phyloP scores from a whole-genome alignment of 2,888 invertebrate genomes.

The Drosophila nr. fundita region DNA sequence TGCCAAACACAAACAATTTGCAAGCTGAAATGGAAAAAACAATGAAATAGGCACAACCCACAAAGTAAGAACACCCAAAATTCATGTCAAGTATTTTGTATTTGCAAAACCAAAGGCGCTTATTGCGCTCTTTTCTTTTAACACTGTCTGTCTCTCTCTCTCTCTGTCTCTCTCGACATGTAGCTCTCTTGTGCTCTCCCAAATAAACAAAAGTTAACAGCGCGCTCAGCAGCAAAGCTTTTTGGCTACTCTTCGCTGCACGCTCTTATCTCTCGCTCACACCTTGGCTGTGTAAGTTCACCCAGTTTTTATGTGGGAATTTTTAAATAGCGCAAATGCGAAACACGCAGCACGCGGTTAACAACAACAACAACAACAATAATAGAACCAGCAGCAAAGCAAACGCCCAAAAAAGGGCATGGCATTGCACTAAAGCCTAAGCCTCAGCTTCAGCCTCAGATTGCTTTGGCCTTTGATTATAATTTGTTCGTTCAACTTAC shows the following conservation, averaged over 20 bases:
- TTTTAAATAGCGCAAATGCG: constrained; percentile 55
- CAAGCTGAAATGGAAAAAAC: constrained; percentile 20
- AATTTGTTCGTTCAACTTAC: constrained; percentile 50
- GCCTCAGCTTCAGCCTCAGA: constrained; percentile 5
- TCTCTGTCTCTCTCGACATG: not conserved
- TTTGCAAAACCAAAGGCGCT: constrained; percentile 49
- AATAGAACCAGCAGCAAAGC: constrained; percentile 46
- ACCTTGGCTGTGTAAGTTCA: constrained; percentile 60
- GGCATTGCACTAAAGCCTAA: constrained; percentile 44
- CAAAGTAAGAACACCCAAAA: constrained; percentile 24
- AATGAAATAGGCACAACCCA: constrained; percentile 3
- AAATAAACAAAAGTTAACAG: constrained; percentile 57
- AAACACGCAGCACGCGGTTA: constrained; percentile 68
- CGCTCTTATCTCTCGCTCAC: constrained; percentile 34
- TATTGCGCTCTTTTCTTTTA: constrained; percentile 22
- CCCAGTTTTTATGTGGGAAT: constrained; percentile 65
- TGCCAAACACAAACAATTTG: constrained; percentile 66
- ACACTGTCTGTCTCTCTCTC: not conserved
- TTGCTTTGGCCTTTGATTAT: constrained; percentile 1
- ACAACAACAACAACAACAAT: constrained; percentile 43
- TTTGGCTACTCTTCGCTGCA: constrained; percentile 25
- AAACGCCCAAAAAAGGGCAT: constrained; percentile 75
- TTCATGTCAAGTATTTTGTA: constrained; percentile 50
- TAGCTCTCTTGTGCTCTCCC: constrained; percentile 17
- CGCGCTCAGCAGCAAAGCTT: constrained; percentile 27